phyloP scores from a whole-genome alignment of 2,113 vertebrate species.

The Poecile atricapillus region DNA sequence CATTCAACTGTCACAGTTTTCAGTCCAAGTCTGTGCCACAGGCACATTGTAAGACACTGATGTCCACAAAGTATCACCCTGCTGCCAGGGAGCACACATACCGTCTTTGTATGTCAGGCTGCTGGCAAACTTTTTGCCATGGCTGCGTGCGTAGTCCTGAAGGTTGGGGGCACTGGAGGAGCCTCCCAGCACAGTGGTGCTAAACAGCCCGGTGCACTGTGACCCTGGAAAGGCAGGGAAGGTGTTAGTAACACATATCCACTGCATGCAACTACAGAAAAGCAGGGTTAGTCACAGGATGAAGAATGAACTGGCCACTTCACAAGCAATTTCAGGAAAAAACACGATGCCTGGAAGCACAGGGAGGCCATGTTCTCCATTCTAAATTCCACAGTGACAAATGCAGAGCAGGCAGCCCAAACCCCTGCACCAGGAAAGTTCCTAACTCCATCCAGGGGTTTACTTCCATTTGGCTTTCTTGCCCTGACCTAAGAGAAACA shows the following conservation, averaged over 20 bases:
- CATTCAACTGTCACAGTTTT: not conserved
- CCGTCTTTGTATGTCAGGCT: conserved; percentile 98
- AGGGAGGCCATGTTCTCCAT: not conserved
- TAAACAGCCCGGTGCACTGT: conserved; percentile 98
- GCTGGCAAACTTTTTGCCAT: conserved; percentile 96
- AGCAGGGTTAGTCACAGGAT: conserved; percentile 43
- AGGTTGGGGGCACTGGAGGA: conserved; percentile 99
- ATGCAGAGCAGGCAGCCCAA: not conserved
- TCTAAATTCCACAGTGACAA: not conserved
- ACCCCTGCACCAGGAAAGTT: not conserved
- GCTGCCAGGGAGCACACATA: conserved; percentile 76
- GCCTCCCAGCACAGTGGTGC: conserved; percentile 98
- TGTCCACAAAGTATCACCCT: not conserved
- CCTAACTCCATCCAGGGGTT: not conserved
- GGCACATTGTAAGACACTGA: not conserved
- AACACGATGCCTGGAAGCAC: not conserved
- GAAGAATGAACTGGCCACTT: not conserved
- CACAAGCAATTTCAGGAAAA: not conserved
- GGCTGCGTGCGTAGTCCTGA: conserved; percentile 98
- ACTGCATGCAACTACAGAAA: conserved; percentile 77
- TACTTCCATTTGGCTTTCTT: not conserved
- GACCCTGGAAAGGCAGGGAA: conserved; percentile 89
- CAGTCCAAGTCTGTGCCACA: not conserved
- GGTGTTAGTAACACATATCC: conserved; percentile 78
- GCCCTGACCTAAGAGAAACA: not conserved